Evolutionary conservation across 2,888 invertebrate species (phyloP), one percentile per base, ranked within the genome.

Genomic region (Dynastes hyllus): DNA sequence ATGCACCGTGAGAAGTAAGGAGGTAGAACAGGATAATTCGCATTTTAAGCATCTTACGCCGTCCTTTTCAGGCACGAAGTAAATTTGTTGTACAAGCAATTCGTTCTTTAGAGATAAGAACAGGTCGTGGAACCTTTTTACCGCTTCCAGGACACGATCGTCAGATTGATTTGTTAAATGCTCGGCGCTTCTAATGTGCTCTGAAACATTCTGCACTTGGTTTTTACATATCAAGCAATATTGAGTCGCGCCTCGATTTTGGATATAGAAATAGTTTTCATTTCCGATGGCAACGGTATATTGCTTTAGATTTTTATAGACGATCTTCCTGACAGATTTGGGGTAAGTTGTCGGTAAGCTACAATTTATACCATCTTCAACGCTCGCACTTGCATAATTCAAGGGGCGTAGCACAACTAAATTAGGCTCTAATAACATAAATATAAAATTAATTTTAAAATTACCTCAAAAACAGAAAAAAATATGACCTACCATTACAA

Each of bases 211-310:
- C 13, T 13, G 6, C 27, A 51, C 16, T 27, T 16, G 6, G 3
- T 13, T n/a, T 5, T 11, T 50, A 40, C 76, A 76, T 63, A 63
- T n/a, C 5, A 75, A 16, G 16, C 75, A 75, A 13, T 13, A 75
- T 40, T 58, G 2, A n/a, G 11, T 22, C 1, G n/a, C 51, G 9
- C 45, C 27, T 63, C 51, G n/a, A 76, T 65, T 40, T 76, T 63
- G 51, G 13, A 76, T 16, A 13, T 37, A 61, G 13, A 45, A 22
- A 16, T 76, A 69, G 5, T 9, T 11, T 27, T 11, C 16, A 51
- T 27, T 40, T 8, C 2, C 9, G 11, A 51, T 29, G 3, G 22
- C 11, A 51, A 69, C 6, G 5, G 51, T 51, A 51, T 51, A 69
- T 40, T 51, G 50, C 1, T 6, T 22, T 29, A 69, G 27, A 27